These are phyloP conservation scores for Porites evermanni DNA, from an alignment of 92 coral and sea anemone species.

Conservation along the genomic window DNA sequence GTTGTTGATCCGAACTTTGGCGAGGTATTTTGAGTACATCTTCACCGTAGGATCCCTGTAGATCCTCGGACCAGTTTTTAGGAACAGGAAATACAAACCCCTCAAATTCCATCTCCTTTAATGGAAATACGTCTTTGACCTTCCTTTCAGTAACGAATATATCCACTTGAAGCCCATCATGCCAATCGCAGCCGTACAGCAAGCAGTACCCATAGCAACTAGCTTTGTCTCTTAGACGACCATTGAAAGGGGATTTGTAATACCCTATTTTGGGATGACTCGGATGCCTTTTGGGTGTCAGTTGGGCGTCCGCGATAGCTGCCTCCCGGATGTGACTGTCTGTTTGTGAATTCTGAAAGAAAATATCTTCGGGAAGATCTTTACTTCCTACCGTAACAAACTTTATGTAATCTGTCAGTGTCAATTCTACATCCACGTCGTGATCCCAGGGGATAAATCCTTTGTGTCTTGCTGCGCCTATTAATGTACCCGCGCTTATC, in stretches of 20 bases:
- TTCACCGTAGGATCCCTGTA: constrained; percentile 36
- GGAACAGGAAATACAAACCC: constrained; percentile 75
- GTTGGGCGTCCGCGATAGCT: not conserved
- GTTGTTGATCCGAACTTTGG: constrained; percentile 14
- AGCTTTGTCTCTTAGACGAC: constrained; percentile 56
- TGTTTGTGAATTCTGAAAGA: constrained; percentile 63
- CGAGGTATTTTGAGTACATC: constrained; percentile 39
- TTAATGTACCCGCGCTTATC: constrained; percentile 64
- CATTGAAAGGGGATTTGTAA: constrained; percentile 46
- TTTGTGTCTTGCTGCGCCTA: constrained; percentile 75
- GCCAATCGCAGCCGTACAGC: constrained; percentile 63
- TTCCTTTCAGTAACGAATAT: constrained; percentile 57
- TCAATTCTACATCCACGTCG: constrained; percentile 67
- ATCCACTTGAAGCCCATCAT: constrained; percentile 75
- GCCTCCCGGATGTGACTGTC: constrained; percentile 38
- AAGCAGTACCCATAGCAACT: constrained; percentile 70
- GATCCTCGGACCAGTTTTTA: constrained; percentile 47
- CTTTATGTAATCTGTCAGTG: constrained; percentile 58
- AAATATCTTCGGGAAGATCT: constrained; percentile 62
- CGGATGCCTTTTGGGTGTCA: not conserved
- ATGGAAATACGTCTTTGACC: constrained; percentile 38
- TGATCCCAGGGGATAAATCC: constrained; percentile 78
- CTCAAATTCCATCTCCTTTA: constrained; percentile 63
- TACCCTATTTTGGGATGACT: constrained; percentile 54
- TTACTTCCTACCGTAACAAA: constrained; percentile 46